These are phyloP conservation scores for Pachyramphus minor DNA, from an alignment of 2,113 vertebrate genomes.

Conservation along the genomic window DNA sequence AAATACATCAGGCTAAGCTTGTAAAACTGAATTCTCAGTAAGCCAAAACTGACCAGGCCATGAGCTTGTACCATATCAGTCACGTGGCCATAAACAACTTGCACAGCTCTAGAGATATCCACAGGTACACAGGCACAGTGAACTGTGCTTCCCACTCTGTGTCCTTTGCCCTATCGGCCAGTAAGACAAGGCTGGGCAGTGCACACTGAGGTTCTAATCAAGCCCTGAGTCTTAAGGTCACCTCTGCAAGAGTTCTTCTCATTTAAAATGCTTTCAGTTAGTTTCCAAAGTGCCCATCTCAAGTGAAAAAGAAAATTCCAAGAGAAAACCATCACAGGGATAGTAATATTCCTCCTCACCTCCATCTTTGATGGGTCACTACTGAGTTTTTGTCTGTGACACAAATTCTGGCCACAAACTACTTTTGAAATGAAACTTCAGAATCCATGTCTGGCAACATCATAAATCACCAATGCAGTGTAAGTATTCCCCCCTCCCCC, in stretches of 20 bases:
- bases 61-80: not conserved
- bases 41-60: not conserved
- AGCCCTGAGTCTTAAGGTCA: not conserved
- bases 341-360: not conserved
- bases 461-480: not conserved
- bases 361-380: not conserved
- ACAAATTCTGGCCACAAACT: not conserved
- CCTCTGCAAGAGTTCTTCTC: not conserved
- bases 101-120: not conserved
- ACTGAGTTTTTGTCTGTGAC: not conserved
- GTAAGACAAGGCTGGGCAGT: not conserved
- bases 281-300: rapidly evolving
- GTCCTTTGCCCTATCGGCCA: too few species aligned
- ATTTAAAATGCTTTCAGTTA: not conserved
- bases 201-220: not conserved
- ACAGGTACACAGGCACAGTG: too few species aligned
- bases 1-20: not conserved
- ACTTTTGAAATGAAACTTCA: not conserved
- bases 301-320: not conserved
- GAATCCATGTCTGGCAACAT: not conserved
- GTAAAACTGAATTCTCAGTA: not conserved
- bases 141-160: too few species aligned
- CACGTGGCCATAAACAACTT: not conserved
- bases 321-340: not conserved
- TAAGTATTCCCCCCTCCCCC: not conserved